phyloP scores from a whole-genome alignment of 2,113 vertebrate genomes.

The Azemiops feae region DNA sequence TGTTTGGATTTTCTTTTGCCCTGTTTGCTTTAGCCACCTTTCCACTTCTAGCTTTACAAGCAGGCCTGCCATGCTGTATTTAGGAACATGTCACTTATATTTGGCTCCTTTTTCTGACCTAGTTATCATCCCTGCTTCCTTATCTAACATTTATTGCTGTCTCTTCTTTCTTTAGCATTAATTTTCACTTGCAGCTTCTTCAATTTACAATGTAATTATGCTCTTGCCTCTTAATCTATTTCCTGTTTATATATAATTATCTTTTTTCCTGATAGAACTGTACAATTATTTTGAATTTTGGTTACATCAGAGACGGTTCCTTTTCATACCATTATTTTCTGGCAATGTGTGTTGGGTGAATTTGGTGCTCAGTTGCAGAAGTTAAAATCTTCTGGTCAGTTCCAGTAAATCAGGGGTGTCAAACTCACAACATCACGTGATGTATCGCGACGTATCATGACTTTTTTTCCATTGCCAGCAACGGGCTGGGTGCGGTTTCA shows the following conservation, averaged over 20 bases:
- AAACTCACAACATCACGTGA: no score
- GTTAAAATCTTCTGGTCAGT: neutral
- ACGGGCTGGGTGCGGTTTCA: no score
- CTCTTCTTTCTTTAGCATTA: neutral
- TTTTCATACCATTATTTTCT: neutral
- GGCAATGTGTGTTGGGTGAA: neutral
- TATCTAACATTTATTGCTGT: neutral
- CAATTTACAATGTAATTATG: neutral
- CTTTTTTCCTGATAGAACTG: neutral
- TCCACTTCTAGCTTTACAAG: neutral
- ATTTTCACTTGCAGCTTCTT: neutral
- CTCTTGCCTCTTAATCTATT: neutral
- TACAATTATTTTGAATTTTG: neutral
- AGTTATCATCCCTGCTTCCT: neutral
- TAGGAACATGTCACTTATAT: neutral
- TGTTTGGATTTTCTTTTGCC: neutral
- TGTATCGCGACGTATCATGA: no score
- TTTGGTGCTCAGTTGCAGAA: neutral
- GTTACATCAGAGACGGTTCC: neutral
- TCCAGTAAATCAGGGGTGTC: neutral
- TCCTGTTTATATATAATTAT: neutral
- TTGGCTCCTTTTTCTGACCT: neutral
- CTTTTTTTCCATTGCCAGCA: no score
- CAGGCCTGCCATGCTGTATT: neutral
- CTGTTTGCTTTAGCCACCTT: neutral